Evolutionary conservation across 2,113 vertebrate species (phyloP).

Genomic region (Gymnorhina tibicen): DNA sequence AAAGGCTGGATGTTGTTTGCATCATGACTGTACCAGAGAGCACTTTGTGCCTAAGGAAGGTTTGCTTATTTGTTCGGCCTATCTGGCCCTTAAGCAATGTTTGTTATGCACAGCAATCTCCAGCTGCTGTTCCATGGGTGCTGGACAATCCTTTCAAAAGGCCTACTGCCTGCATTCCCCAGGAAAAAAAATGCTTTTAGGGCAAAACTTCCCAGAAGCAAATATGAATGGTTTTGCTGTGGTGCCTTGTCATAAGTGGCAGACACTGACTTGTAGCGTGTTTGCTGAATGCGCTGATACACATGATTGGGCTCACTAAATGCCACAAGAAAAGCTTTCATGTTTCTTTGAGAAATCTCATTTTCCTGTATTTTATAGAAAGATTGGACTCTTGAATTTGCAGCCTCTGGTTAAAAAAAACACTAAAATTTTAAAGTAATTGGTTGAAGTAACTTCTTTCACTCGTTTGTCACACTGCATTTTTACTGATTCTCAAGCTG

Average conservation of each 20-base stretch:
- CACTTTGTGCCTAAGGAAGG: background rate
- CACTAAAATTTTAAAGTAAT: background rate
- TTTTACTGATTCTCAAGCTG: background rate
- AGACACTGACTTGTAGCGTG: background rate
- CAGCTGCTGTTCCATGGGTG: background rate
- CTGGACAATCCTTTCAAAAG: background rate
- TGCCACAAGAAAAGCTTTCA: background rate
- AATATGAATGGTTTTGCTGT: background rate
- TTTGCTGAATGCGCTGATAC: background rate
- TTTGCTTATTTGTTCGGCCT: background rate
- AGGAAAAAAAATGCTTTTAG: background rate
- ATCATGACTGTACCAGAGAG: background rate
- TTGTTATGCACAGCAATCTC: background rate
- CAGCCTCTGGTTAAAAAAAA: background rate
- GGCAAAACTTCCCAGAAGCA: background rate
- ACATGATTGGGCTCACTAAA: background rate
- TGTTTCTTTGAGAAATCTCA: background rate
- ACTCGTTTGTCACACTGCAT: background rate
- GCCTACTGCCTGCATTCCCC: background rate
- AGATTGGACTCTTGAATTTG: background rate
- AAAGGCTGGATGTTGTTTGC: background rate
- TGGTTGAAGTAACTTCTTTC: background rate
- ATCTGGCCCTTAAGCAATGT: background rate
- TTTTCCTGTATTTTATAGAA: background rate
- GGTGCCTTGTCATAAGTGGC: background rate